Base-by-base conservation (phyloP, 2,888 invertebrate species). In the Eupeodes latifasciatus region DNA sequence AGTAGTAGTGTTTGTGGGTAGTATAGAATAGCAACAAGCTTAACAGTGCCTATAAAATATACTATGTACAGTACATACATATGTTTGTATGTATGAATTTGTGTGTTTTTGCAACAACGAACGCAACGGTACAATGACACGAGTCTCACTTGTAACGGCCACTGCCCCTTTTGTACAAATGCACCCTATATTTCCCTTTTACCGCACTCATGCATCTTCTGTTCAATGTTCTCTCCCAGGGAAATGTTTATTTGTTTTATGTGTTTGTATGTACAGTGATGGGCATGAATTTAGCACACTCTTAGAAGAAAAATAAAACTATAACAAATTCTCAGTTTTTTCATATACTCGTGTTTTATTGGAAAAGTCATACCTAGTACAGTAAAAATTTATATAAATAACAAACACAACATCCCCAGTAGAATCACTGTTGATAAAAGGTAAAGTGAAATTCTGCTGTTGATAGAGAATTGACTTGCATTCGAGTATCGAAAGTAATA, bases 101-200 rank as follows among this genome's bases (percentile, higher is more conserved):
- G 5, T 36, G 51, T 40, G 40, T 40, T 7, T 49, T 74, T 57
- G 57, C 55, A 77, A 62, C 86, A 87, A 71, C 87, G 36, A 51
- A 36, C 55, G 19, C n/a, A 64, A 59, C 57, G 74, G 78, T 14
- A 78, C 88, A 85, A 75, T 85, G 88, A 88, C 88, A 85, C 88
- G 81, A 74, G 81, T 36, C 77, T 74, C 84, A 40, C 74, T 77
- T 87, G 86, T 87, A 83, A 88, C 83, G 64, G 71, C 79, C 71
- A 83, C 62, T 57, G 77, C 77, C 87, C 72, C 77, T 77, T 66
- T 61, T 76, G 67, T 85, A 77, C 85, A 64, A 49, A 67, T 27
- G 27, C 67, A 47, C 9, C 36, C 74, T 44, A 44, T 47, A 34
- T 57, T 59, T 34, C 59, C 59, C 16, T 4, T 5, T 9, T 40